Base-by-base conservation (phyloP, 2,113 vertebrate genomes). In the Todiramphus saurophagus region DNA sequence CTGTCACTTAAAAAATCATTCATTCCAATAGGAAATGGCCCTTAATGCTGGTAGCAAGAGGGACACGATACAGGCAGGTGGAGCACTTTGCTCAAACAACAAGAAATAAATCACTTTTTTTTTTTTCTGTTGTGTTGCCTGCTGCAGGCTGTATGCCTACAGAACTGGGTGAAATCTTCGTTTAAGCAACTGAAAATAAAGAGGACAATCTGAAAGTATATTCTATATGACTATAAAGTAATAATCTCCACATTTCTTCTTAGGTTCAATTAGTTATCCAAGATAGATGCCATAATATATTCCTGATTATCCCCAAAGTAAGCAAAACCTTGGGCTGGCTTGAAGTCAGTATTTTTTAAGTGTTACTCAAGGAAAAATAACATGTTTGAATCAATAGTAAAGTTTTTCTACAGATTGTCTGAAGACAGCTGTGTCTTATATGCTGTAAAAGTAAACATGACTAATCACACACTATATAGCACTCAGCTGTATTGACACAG, bases 351-450 rank as follows among this genome's bases (percentile, higher is more conserved):
- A 58, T 67, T 91, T 95, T 41, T 25, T 50, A 82, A 72, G 60
- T 23, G 5, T 56, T 66, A 69, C 66, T 70, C 48, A 78, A 90
- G 53, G 15, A 56, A 90, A 78, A 95, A 86, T 48, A 78, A 55
- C 23, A 48, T n/a, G 20, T 55, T 74, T 78, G 33, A 67, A 50
- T 76, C 33, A 75, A 67, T 51, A 35, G 63, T 35, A 28, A 90
- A 60, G 50, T 68, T 93, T 87, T 95, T 84, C 70, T 92, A 94
- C 68, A 82, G 33, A 77, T 75, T 73, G 56, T 83, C 73, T 87
- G 75, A 91, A 64, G 78, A 89, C 20, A 90, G 82, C 24, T 93
- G 27, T 78, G 87, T 24, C 83, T 50, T 78, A 60, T 2, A 91
- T 9, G 11, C 28, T 89, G 21, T 62, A 96, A 84, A 96, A 92